Evolutionary conservation across 2,888 invertebrate genomes (phyloP), one percentile per base, ranked within the genome.

Genomic region (Saturnia japonica): DNA sequence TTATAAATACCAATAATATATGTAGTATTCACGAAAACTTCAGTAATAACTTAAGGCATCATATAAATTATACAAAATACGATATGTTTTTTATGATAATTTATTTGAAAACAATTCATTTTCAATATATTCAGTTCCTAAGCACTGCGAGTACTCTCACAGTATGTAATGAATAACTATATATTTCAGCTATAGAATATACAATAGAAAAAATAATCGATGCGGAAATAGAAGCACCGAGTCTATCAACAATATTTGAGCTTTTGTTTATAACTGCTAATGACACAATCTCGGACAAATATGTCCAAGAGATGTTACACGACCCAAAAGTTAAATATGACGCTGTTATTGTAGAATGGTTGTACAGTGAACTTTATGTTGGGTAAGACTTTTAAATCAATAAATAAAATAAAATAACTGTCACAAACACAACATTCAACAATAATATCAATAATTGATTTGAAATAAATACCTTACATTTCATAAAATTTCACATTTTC

Each of bases 281-380:
- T 22, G 64, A n/a, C 40, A 64, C 64, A n/a, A 40, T 64, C n/a
- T 7, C 64, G 12, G 6, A 64, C 40, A 34, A 8, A 40, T 14
- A 40, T 40, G 64, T 64, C 19, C 64, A 64, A 64, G 4, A 64
- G n/a, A 34, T 64, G 40, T 16, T 64, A n/a, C 64, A n/a, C 7
- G 64, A 64, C 19, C 64, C 64, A n/a, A 64, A 64, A 40, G 64
- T 40, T 19, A 11, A 64, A 19, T 64, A 40, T 64, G 64, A 64
- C 12, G 64, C 64, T 40, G 40, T 64, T 19, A 11, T 64, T 64
- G 40, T 64, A 3, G 64, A 64, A 64, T 64, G 64, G 64, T 14
- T 64, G 64, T 64, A 40, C 40, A 64, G 64, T 64, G 64, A 64
- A 64, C n/a, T 64, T 34, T 64, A 64, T 64, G 19, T 40, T n/a